Base-by-base conservation (phyloP, 37 sponge, comb jelly and placozoan genomes). In the Ianthella basta region DNA sequence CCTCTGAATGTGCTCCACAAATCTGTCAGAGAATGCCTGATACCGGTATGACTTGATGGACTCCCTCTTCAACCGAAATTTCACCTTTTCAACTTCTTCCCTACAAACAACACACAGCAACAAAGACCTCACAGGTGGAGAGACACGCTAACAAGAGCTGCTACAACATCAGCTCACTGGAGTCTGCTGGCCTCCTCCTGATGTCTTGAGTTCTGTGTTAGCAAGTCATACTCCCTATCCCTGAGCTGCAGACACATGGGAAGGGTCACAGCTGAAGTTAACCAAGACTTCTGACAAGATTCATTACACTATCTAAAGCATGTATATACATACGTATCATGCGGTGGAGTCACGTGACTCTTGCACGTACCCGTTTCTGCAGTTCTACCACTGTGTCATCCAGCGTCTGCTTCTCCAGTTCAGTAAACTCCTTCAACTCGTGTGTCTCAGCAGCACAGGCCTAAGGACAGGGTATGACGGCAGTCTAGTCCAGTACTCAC, bases 401-500 rank as follows among this genome's bases (percentile, higher is more conserved):
- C 29, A 69, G 34, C 4, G 34, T 35, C 34, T n/a, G 29, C 35
- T 69, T 69, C 70, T 69, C 70, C 18, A 18, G 27, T 6, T 69
- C 70, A 69, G 70, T 30, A 6, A 69, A 69, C 70, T 69, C 70
- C 70, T 34, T 69, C 70, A 69, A 6, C 34, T 69, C 70, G 1
- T 30, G 15, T 27, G 18, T 69, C 34, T 69, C 70, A 1, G 34
- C 29, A 34, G 70, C 34, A 16, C 29, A 32, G 34, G 34, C 29
- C 70, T 69, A 69, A 29, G 27, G 63, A 61, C 10, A 13, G 27
- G 10, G 50, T 10, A 8, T 10, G 50, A 44, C 50, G 50, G 50
- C 50, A 44, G 8, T 44, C 50, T 8, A 44, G 50, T 44, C 50
- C 50, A 44, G 50, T 8, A 44, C 8, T 3, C 50, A 44, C 50